These are phyloP conservation scores for Triops cancriformis DNA, from an alignment of 1,140 invertebrate species.

Conservation along the genomic window DNA sequence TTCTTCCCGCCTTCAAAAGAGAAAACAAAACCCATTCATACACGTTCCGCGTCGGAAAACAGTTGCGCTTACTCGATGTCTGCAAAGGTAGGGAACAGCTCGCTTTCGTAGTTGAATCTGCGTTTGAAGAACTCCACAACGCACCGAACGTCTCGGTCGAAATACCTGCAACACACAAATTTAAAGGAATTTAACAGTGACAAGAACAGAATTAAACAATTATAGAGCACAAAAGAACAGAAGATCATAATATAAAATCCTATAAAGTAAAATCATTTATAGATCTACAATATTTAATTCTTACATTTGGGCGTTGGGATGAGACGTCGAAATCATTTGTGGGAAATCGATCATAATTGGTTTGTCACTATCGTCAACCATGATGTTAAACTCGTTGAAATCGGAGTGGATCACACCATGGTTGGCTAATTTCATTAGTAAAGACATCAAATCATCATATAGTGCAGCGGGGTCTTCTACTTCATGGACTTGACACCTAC, in stretches of 20 bases:
- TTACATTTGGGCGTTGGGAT: conserved; percentile 83
- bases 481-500: conserved; percentile 70
- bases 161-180: conserved; percentile 54
- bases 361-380: conserved; percentile 67
- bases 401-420: conserved; percentile 97
- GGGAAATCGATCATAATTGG: conserved; percentile 96
- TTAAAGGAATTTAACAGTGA: too few species aligned
- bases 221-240: too few species aligned
- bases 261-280: too few species aligned
- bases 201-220: too few species aligned
- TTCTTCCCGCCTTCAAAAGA: conserved; percentile 58
- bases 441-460: conserved; percentile 91
- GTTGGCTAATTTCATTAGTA: conserved; percentile 83
- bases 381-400: conserved; percentile 99
- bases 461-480: conserved; percentile 66
- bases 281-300: too few species aligned
- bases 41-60: not conserved
- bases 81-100: conserved; percentile 71
- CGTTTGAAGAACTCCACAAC: conserved; percentile 84
- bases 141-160: conserved; percentile 91
- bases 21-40: conserved; percentile 24
- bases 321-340: conserved; percentile 94
- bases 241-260: too few species aligned
- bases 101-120: conserved; percentile 85
- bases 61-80: conserved; percentile 53